Conservation (phyloP, 2,797 vertebrate species). For the Gadopsis marmoratus region DNA sequence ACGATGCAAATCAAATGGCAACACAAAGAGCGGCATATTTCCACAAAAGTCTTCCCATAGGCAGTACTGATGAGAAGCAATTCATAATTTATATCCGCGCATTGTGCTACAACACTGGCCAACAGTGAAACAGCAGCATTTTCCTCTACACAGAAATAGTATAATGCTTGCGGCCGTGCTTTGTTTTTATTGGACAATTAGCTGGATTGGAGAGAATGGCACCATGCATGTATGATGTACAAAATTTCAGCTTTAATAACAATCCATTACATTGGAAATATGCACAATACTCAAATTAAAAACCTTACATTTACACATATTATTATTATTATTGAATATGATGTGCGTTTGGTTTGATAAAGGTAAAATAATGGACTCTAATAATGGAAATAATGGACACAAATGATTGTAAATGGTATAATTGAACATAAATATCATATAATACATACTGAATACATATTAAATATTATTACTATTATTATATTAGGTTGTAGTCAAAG, state of each 20-base stretch:
- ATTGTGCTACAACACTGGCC: neutral
- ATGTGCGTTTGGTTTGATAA: neutral
- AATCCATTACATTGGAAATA: neutral
- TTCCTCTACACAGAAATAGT: neutral
- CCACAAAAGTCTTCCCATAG: slow-evolving; percentile 6
- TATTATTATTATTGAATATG: neutral
- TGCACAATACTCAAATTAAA: neutral
- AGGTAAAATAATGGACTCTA: neutral
- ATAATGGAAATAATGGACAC: neutral
- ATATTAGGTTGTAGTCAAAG: neutral
- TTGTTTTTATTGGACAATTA: neutral
- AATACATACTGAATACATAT: too few relatives aligned
- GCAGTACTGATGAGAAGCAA: slow-evolving; percentile 12
- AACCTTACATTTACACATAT: neutral
- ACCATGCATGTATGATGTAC: neutral
- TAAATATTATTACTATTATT: neutral
- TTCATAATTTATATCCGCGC: slow-evolving; percentile 34
- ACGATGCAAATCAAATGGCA: slow-evolving; percentile 2
- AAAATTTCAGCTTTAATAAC: neutral
- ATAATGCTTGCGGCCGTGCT: neutral
- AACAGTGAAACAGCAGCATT: slow-evolving; percentile 6
- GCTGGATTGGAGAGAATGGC: rapidly evolving
- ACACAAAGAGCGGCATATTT: neutral
- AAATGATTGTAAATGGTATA: neutral
- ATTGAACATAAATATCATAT: too few relatives aligned